These are phyloP conservation scores for Pemphigus obesinymphae DNA, from an alignment of 1,140 invertebrate species.

Conservation along the genomic window DNA sequence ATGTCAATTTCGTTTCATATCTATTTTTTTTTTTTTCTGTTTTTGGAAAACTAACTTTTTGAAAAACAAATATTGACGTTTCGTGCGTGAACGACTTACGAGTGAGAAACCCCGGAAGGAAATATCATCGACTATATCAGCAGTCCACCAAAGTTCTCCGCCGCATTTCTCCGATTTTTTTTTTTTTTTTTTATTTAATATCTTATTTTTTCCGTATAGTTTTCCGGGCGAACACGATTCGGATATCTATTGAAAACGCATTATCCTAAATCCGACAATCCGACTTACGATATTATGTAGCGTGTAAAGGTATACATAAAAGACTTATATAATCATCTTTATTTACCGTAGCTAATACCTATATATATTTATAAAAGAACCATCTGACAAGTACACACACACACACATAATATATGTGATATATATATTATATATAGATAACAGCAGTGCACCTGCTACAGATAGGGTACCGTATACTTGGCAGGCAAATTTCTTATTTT, in stretches of 20 bases:
- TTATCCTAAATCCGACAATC: too few relatives aligned
- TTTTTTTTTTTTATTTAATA: neutral
- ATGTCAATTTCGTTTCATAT: neutral
- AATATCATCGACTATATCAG: conserved; percentile 10
- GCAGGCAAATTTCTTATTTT: too few relatives aligned
- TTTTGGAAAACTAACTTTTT: conserved; percentile 2
- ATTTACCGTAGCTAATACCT: too few relatives aligned
- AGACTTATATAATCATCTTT: neutral
- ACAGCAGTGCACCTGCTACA: too few relatives aligned
- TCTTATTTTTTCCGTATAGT: neutral
- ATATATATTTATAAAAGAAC: too few relatives aligned
- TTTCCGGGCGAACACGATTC: neutral
- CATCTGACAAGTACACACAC: too few relatives aligned
- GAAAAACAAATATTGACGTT: conserved; percentile 37
- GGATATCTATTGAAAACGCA: neutral
- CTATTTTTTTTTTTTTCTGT: neutral
- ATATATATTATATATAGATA: too few relatives aligned
- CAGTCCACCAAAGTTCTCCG: neutral
- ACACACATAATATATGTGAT: too few relatives aligned
- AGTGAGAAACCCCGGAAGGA: neutral
- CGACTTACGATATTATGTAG: too few relatives aligned
- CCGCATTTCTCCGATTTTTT: neutral
- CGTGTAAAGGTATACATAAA: neutral
- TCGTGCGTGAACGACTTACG: neutral
- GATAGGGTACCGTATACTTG: neutral